Percentiles rank a stretch among this genome's conserved stretches.
These are phyloP conservation scores for Dinocampus coccinellae DNA, from an alignment of 2,888 invertebrate species.

Conservation along the genomic window DNA sequence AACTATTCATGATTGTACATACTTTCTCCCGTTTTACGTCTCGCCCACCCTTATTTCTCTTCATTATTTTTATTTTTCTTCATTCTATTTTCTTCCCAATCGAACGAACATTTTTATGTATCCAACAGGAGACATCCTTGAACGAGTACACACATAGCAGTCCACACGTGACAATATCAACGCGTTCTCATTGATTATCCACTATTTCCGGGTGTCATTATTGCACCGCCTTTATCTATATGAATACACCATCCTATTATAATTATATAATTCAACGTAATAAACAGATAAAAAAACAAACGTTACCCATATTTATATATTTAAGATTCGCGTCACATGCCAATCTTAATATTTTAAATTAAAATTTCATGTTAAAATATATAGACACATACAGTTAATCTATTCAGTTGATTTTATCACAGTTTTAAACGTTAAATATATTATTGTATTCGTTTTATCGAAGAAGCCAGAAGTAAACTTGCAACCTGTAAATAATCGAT, in stretches of 20 bases:
- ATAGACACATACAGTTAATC: too few species aligned
- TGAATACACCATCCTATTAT: too few species aligned
- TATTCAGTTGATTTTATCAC: too few species aligned
- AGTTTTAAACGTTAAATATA: not conserved
- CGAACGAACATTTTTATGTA: not conserved
- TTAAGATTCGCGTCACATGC: too few species aligned
- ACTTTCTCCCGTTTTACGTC: too few species aligned
- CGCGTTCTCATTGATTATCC: constrained; percentile 6
- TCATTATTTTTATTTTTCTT: too few species aligned
- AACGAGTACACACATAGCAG: not conserved
- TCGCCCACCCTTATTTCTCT: too few species aligned
- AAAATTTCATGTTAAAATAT: too few species aligned
- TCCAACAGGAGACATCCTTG: constrained; percentile 15
- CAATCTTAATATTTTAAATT: too few species aligned
- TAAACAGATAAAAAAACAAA: not conserved
- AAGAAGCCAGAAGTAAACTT: not conserved
- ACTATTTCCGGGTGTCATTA: constrained; percentile 21
- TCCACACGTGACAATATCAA: constrained; percentile 13
- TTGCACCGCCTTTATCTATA: not conserved
- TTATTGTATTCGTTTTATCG: not conserved
- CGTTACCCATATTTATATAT: not conserved
- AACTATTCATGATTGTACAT: too few species aligned
- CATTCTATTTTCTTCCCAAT: not conserved
- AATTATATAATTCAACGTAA: not conserved
- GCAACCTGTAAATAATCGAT: constrained; percentile 12